A percentile compares a stretch with the other conserved stretches of the same genome.
These are phyloP conservation scores for Cheumatopsyche charites DNA, from an alignment of 1,140 invertebrate genomes.

Conservation along the genomic window DNA sequence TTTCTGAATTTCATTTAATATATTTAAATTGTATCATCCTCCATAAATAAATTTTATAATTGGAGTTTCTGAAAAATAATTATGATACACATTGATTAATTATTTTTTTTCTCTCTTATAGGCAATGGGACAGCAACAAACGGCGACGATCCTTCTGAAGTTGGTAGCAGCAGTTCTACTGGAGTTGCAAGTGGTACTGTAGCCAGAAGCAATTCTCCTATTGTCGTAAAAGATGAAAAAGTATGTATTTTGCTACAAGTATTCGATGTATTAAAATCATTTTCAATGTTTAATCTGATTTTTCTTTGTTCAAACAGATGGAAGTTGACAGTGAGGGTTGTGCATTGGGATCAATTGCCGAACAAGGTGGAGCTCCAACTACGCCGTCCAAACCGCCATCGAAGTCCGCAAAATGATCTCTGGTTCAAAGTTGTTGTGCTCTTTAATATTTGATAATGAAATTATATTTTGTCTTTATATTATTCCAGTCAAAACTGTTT, in stretches of 20 bases:
- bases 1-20: too few species aligned
- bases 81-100: too few species aligned
- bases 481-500: too few species aligned
- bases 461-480: too few species aligned
- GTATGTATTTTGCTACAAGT: conserved; percentile 15
- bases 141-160: conserved; percentile 35
- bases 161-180: conserved; percentile 31
- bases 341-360: conserved; percentile 57
- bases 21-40: too few species aligned
- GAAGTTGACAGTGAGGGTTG: conserved; percentile 62
- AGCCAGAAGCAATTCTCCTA: conserved; percentile 43
- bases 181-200: conserved; percentile 39
- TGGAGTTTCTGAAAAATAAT: too few species aligned
- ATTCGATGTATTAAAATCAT: background rate
- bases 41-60: too few species aligned
- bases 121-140: conserved; percentile 12
- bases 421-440: conserved; percentile 34
- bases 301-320: conserved; percentile 50
- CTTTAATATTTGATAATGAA: conserved; percentile 21
- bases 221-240: conserved; percentile 46
- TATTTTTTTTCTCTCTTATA: too few species aligned
- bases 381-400: conserved; percentile 56
- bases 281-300: background rate
- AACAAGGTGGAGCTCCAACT: conserved; percentile 59
- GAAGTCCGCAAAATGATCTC: conserved; percentile 57